Conservation (phyloP, 2,113 vertebrate genomes). For the Petrocephalus microphthalmus region DNA sequence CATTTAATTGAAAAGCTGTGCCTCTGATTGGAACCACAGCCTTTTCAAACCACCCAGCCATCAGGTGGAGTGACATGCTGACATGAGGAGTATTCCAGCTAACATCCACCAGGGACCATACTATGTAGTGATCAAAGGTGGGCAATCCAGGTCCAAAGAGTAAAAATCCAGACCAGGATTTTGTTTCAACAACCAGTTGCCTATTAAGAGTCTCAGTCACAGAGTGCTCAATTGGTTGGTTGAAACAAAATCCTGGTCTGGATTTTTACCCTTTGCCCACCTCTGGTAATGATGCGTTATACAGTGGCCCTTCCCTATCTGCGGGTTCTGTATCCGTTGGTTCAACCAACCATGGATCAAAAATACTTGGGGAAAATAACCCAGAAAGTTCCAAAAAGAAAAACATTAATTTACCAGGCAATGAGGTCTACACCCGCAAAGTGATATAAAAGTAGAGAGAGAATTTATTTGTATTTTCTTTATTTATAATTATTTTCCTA, state of each 20-base stretch:
- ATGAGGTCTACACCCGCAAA: background rate
- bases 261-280: no score
- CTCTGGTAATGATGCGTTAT: no score
- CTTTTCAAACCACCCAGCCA: background rate
- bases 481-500: background rate
- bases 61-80: background rate
- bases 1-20: conserved; percentile 29
- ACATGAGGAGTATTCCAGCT: background rate
- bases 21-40: background rate
- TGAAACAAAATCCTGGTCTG: no score
- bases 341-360: background rate
- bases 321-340: background rate
- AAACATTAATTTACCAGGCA: background rate
- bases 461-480: background rate
- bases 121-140: background rate
- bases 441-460: background rate
- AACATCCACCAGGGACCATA: background rate
- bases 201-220: no score
- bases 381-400: background rate
- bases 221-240: no score
- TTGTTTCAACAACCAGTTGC: no score
- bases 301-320: background rate
- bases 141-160: no score
- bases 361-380: background rate
- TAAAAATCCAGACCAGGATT: no score